Evolutionary conservation across 2,797 vertebrate species (phyloP).

Genomic region (Nannoperca australis): DNA sequence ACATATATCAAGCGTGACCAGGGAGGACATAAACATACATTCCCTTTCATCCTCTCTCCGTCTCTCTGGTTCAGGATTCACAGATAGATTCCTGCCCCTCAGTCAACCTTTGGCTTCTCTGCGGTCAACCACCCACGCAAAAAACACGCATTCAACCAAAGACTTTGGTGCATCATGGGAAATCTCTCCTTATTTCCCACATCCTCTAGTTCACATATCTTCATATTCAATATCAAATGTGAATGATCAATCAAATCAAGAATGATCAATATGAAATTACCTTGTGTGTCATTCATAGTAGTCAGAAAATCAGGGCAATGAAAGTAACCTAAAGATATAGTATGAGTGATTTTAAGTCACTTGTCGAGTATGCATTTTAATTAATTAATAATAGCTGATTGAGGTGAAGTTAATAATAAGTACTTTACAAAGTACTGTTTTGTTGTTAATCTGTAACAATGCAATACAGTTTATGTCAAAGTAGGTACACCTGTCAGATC

Average conservation of each 20-base stretch:
- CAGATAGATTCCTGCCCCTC: constrained; percentile 73
- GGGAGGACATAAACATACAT: constrained; percentile 42
- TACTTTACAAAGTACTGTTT: too few relatives aligned
- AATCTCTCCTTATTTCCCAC: constrained; percentile 5
- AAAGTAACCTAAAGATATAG: background rate
- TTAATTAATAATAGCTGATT: too few relatives aligned
- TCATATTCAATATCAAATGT: background rate
- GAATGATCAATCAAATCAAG: too few relatives aligned
- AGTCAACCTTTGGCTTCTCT: constrained; percentile 73
- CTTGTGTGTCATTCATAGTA: background rate
- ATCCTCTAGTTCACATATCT: background rate
- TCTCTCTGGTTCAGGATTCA: constrained; percentile 27
- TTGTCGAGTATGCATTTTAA: too few relatives aligned
- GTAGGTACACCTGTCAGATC: too few relatives aligned
- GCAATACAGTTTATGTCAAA: too few relatives aligned
- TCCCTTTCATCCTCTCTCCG: constrained; percentile 46
- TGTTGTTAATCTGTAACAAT: too few relatives aligned
- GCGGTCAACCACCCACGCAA: constrained; percentile 47
- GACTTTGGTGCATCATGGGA: constrained; percentile 36
- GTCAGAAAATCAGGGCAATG: too few relatives aligned
- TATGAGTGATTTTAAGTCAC: background rate
- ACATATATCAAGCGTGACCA: constrained; percentile 50
- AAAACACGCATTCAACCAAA: constrained; percentile 21
- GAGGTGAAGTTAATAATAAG: too few relatives aligned
- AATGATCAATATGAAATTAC: too few relatives aligned